These are phyloP conservation scores for Brachionus rubens DNA, from an alignment of 1,140 invertebrate species.

Conservation along the genomic window DNA sequence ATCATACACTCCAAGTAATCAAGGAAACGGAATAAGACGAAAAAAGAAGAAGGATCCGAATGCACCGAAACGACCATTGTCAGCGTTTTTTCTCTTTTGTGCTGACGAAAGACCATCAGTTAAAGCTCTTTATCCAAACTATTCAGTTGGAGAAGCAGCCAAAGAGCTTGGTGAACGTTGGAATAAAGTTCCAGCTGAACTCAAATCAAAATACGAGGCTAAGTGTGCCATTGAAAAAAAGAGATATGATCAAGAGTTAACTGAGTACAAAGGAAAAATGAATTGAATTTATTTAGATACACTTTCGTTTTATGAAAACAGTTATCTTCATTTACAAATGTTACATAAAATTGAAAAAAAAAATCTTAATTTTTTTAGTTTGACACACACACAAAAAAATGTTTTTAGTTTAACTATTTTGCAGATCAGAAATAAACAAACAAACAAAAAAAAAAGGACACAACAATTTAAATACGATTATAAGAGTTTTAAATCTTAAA, in stretches of 20 bases:
- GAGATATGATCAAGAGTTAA: constrained; percentile 72
- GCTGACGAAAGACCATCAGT: constrained; percentile 92
- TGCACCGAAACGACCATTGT: constrained; percentile 92
- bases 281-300: not conserved
- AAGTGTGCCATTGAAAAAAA: constrained; percentile 91
- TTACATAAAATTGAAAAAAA: too few species aligned
- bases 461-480: too few species aligned
- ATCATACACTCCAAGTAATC: constrained; percentile 83
- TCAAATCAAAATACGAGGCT: constrained; percentile 83
- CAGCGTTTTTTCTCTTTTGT: constrained; percentile 99
- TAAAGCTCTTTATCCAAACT: constrained; percentile 86
- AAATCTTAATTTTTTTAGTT: too few species aligned
- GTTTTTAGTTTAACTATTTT: too few species aligned
- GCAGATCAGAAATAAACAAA: too few species aligned
- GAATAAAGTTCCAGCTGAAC: constrained; percentile 77
- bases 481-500: too few species aligned
- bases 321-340: too few species aligned
- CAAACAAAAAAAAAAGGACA: too few species aligned
- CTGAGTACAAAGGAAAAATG: not conserved
- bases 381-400: too few species aligned
- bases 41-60: constrained; percentile 91
- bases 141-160: constrained; percentile 91
- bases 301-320: not conserved
- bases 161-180: constrained; percentile 93
- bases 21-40: constrained; percentile 63